Evolutionary conservation across 2,113 vertebrate species (phyloP), one percentile per base, ranked within the genome.

Genomic region (Alethe castanea): DNA sequence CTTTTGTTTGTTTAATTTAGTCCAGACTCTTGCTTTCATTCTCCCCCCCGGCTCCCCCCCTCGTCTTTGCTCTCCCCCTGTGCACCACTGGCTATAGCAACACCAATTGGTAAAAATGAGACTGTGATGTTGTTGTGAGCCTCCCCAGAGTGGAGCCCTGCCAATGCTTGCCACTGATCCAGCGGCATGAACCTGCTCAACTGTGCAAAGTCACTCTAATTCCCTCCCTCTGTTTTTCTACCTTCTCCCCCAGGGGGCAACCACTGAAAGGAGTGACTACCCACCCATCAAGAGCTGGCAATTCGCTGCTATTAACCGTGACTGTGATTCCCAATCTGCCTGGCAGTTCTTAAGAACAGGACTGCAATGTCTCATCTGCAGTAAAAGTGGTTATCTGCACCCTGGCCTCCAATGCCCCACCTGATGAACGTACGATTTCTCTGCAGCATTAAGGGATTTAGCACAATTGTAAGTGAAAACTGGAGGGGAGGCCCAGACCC

Each of bases 131-230:
- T 98, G 97, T 97, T 97, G 96, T 93, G 97, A 98, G 98, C 90
- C 96, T 98, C 98, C 98, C 98, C 95, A 97, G 98, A 98, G 98
- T 97, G 96, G 97, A 98, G 98, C 97, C 98, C 98, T 98, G 98
- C 98, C 98, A 98, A 94, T 97, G 97, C 97, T 96, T 98, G 98
- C 98, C 98, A 98, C 98, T 97, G 98, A 98, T 98, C 98, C 98
- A 97, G 97, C 96, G 97, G 97, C 98, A 98, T 96, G 98, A 98
- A 98, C 98, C 96, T 97, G 98, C 97, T 98, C 98, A 97, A 93
- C 97, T 98, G 98, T 98, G 98, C 98, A 98, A 98, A 98, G 98
- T 98, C 98, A 98, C 97, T 98, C 98, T 98, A 98, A 98, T 98
- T 98, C 98, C 98, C 97, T 98, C 97, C 98, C 98, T 98, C 98